A percentile compares a stretch with the other conserved stretches of the same genome.
phyloP scores from a whole-genome alignment of 2,888 invertebrate genomes.

The Melieria omissa region DNA sequence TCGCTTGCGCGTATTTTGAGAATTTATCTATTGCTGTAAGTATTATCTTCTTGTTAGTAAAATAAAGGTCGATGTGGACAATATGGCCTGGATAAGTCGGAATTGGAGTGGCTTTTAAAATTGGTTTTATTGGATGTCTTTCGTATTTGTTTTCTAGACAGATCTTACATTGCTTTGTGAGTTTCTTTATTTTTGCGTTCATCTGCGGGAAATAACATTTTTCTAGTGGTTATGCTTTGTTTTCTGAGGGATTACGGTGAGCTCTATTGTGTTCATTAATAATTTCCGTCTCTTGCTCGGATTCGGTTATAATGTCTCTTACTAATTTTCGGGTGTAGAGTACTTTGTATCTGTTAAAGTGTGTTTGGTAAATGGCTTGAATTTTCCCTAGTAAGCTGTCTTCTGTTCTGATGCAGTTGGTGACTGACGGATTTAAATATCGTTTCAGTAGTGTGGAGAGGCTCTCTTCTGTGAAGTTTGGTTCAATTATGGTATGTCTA shows the following conservation, averaged over 20 bases:
- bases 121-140: conserved; percentile 7
- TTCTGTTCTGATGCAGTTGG: no score
- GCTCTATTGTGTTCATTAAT: conserved; percentile 28
- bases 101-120: conserved; percentile 4
- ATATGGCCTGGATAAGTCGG: conserved; percentile 16
- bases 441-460: background rate
- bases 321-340: no score
- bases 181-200: conserved; percentile 17
- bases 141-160: background rate
- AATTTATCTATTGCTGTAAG: conserved; percentile 13
- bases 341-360: no score
- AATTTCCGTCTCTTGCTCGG: conserved; percentile 23
- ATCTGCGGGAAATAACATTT: conserved; percentile 27
- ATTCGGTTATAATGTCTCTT: no score
- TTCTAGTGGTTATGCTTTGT: conserved; percentile 29
- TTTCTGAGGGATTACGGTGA: conserved; percentile 26
- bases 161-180: conserved; percentile 15
- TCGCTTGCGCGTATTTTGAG: no score
- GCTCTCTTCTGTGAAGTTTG: background rate
- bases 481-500: background rate
- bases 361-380: no score
- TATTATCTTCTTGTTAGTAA: background rate
- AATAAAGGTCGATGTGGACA: conserved; percentile 5
- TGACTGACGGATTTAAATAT: no score
- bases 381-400: no score